Percentiles rank a stretch among this genome's conserved stretches.
These are phyloP conservation scores for Craniophora ligustri DNA, from an alignment of 2,888 invertebrate genomes.

Conservation along the genomic window DNA sequence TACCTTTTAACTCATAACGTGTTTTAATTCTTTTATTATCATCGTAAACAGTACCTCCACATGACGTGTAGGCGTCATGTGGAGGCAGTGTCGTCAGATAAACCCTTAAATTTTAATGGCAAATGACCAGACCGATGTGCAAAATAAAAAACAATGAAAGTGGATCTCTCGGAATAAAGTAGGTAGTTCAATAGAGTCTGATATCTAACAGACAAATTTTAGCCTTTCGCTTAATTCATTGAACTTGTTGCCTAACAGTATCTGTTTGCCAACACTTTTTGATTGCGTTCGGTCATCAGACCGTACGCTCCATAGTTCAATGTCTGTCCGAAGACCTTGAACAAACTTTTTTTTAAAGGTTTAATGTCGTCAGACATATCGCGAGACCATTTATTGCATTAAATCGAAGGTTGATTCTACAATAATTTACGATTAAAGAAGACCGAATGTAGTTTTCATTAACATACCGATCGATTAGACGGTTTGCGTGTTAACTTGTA, in stretches of 20 bases:
- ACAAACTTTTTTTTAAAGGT: slow-evolving; percentile 53
- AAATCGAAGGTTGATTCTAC: slow-evolving; percentile 39
- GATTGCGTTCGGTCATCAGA: slow-evolving; percentile 73
- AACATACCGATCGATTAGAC: slow-evolving; percentile 5
- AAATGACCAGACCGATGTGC: too few species aligned
- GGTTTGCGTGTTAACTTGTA: slow-evolving; percentile 11
- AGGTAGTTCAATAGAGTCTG: slow-evolving; percentile 28
- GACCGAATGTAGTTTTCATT: slow-evolving; percentile 19
- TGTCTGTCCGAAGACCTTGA: slow-evolving; percentile 70
- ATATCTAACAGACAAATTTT: slow-evolving; percentile 41
- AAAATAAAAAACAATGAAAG: too few species aligned
- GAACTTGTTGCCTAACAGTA: slow-evolving; percentile 65
- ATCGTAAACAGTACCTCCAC: too few species aligned
- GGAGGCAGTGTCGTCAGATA: too few species aligned
- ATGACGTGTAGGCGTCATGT: too few species aligned
- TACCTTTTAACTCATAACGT: too few species aligned
- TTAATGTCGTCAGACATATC: slow-evolving; percentile 56
- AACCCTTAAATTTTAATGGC: too few species aligned
- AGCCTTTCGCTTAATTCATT: slow-evolving; percentile 63
- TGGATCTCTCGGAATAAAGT: too few species aligned
- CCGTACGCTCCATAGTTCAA: slow-evolving; percentile 73
- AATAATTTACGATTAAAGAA: slow-evolving; percentile 27
- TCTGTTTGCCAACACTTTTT: slow-evolving; percentile 66
- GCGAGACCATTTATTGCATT: slow-evolving; percentile 48
- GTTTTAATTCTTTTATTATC: too few species aligned